Evolutionary conservation across 2,113 vertebrate species (phyloP).

Genomic region (Leptodactylus fuscus): DNA sequence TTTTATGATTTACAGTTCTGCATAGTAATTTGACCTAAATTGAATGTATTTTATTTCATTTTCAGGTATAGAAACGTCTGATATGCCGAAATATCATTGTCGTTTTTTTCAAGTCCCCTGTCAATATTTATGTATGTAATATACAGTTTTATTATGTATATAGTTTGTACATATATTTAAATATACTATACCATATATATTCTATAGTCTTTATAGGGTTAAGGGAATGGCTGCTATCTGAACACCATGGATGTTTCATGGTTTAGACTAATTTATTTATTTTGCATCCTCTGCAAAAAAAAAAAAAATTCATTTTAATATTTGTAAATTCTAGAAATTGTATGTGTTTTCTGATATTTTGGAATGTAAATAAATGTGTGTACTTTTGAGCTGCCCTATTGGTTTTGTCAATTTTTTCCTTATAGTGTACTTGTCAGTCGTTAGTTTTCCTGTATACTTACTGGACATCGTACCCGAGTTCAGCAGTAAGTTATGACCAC

Average conservation of each 20-base stretch:
- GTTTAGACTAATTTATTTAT: not conserved
- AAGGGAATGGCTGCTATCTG: not conserved
- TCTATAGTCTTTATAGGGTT: not conserved
- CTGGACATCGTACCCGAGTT: no score
- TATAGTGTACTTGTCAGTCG: no score
- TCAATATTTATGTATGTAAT: not conserved
- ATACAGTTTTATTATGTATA: slow-evolving; percentile 1
- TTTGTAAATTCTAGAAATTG: not conserved
- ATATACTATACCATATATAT: not conserved
- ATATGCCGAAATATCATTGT: not conserved
- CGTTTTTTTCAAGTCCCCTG: not conserved
- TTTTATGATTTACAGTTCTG: no score
- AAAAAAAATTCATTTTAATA: not conserved
- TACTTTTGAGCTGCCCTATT: not conserved
- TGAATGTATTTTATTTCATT: not conserved
- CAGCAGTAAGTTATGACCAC: no score
- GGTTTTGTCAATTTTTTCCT: no score
- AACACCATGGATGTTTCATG: not conserved
- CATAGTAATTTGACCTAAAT: no score
- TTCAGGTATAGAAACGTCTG: not conserved
- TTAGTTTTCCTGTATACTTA: no score
- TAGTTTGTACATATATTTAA: slow-evolving; percentile 10
- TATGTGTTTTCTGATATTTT: not conserved
- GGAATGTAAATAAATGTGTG: not conserved
- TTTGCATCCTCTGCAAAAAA: not conserved